These are phyloP conservation scores for Lasiurus borealis DNA, from an alignment of 2,113 vertebrate genomes.

Conservation along the genomic window DNA sequence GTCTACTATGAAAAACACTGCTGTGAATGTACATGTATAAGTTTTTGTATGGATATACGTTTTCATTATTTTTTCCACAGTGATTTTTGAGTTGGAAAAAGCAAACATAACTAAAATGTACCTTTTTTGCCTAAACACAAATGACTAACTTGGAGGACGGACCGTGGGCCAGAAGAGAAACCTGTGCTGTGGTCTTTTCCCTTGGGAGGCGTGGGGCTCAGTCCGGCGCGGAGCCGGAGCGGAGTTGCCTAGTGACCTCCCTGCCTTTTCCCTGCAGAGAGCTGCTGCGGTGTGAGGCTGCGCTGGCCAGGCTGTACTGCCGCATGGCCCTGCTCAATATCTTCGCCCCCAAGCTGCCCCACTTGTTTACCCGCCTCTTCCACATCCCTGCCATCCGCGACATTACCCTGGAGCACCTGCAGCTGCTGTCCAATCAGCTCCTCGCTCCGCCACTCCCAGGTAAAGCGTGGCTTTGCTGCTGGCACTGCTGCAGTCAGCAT, in stretches of 20 bases:
- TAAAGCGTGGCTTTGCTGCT: constrained; percentile 76
- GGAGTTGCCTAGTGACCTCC: accelerated
- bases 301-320: constrained; percentile 95
- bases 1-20: background rate
- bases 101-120: background rate
- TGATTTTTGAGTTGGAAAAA: constrained; percentile 30
- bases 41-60: background rate
- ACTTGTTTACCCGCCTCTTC: constrained; percentile 97
- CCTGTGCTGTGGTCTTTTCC: background rate
- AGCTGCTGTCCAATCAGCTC: constrained; percentile 97
- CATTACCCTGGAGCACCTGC: constrained; percentile 98
- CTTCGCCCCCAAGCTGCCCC: constrained; percentile 97
- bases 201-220: background rate
- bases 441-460: constrained; percentile 97
- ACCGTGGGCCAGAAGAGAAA: background rate
- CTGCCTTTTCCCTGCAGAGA: constrained; percentile 88
- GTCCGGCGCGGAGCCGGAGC: accelerated
- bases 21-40: background rate
- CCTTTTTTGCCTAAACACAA: constrained; percentile 32
- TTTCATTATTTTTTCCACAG: background rate
- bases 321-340: constrained; percentile 98
- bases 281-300: constrained; percentile 95
- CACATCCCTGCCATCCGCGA: constrained; percentile 97
- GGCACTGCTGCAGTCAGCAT: no score
- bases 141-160: background rate